Conservation (phyloP, 2,888 invertebrate genomes). For the Caenorhabditis sp. region DNA sequence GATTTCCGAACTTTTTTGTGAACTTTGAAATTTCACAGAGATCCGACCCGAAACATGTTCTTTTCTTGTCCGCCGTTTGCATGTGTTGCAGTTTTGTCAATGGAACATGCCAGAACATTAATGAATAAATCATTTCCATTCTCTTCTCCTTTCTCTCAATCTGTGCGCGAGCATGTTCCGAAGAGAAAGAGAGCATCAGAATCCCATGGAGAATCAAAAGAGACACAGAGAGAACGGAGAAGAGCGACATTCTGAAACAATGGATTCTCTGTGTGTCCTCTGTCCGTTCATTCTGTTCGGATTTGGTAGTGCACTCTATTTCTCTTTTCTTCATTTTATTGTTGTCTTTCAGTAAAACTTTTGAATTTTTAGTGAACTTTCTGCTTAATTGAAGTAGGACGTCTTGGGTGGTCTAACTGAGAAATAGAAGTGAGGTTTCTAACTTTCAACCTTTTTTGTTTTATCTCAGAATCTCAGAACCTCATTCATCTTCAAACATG, state of each 20-base stretch:
- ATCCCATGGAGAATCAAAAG: not conserved
- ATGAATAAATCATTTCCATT: slow-evolving; percentile 50
- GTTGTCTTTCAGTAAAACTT: slow-evolving; percentile 6
- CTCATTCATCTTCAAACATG: no score
- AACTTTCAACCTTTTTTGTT: no score
- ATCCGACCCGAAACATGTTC: not conserved
- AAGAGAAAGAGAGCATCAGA: not conserved
- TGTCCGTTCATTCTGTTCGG: slow-evolving; percentile 10
- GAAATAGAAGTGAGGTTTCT: not conserved
- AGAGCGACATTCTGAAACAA: slow-evolving; percentile 43
- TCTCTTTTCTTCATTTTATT: slow-evolving; percentile 25
- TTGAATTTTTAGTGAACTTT: slow-evolving; percentile 2
- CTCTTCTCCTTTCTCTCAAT: slow-evolving; percentile 32
- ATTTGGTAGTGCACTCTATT: slow-evolving; percentile 21
- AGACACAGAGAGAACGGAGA: slow-evolving; percentile 28
- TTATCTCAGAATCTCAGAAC: no score
- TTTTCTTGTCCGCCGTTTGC: not conserved
- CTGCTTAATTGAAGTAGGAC: not conserved
- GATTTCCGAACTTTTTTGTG: no score
- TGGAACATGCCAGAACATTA: slow-evolving; percentile 50
- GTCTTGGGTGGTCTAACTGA: not conserved
- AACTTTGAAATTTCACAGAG: no score
- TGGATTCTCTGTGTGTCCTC: slow-evolving; percentile 20
- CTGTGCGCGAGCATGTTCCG: slow-evolving; percentile 48
- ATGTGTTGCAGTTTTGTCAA: slow-evolving; percentile 14